Percentiles rank a stretch among this genome's conserved stretches.
phyloP scores from a whole-genome alignment of 2,797 vertebrate species.

The Morelia viridis region DNA sequence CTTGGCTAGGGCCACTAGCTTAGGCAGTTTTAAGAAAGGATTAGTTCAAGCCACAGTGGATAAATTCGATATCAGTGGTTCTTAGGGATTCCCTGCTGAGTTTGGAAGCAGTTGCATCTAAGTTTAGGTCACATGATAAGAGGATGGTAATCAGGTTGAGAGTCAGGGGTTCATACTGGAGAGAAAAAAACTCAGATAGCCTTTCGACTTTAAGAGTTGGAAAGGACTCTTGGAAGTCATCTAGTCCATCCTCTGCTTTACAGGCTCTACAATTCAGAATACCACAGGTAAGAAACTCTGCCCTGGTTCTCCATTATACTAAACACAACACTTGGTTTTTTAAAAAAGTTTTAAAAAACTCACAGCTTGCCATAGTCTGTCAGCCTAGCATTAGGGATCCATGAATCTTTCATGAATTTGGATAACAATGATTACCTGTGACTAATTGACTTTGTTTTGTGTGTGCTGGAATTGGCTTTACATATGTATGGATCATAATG shows the following conservation, averaged over 20 bases:
- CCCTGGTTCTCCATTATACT: too few relatives aligned
- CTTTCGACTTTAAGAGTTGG: too few relatives aligned
- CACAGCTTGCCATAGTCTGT: too few relatives aligned
- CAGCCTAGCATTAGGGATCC: too few relatives aligned
- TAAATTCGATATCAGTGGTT: not conserved
- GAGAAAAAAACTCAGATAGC: not conserved
- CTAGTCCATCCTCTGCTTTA: not conserved
- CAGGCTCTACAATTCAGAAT: not conserved
- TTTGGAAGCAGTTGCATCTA: not conserved
- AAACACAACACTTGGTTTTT: too few relatives aligned
- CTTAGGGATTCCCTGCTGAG: not conserved
- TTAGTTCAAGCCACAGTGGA: not conserved
- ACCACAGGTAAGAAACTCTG: not conserved
- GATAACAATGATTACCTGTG: too few relatives aligned
- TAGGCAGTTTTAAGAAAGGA: conserved; percentile 14
- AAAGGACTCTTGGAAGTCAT: not conserved
- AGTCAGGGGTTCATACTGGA: not conserved
- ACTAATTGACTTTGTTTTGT: too few relatives aligned
- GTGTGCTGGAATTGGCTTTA: too few relatives aligned
- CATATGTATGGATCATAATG: too few relatives aligned
- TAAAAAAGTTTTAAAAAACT: too few relatives aligned
- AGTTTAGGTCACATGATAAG: not conserved
- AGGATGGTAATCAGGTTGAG: not conserved
- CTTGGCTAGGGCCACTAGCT: conserved; percentile 4
- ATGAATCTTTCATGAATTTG: too few relatives aligned